Evolutionary conservation across 2,888 invertebrate genomes (phyloP).

Genomic region (Chalcosyrphus nemorum): DNA sequence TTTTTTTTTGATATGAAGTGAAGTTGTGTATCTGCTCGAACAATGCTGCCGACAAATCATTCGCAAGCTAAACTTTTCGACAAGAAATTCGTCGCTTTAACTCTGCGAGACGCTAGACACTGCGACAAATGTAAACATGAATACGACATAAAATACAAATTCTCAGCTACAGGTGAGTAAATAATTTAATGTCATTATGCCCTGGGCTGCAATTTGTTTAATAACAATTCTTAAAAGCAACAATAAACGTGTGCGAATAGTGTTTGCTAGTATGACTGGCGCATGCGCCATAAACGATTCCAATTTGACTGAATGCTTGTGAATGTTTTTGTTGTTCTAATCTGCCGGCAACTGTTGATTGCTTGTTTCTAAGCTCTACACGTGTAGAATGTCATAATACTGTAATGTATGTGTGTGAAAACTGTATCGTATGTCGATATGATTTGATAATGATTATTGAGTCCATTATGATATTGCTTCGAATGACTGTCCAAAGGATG

Average conservation of each 20-base stretch:
- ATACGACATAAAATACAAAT: constrained; percentile 70
- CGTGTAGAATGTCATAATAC: not conserved
- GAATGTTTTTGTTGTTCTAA: not conserved
- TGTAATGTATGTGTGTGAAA: not conserved
- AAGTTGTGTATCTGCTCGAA: not conserved
- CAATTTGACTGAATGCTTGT: not conserved
- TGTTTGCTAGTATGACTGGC: not conserved
- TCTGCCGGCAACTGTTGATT: constrained; percentile 21
- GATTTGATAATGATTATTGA: no score
- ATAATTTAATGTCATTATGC: not conserved
- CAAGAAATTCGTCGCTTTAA: constrained; percentile 76
- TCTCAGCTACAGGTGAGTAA: constrained; percentile 10
- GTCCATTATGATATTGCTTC: no score
- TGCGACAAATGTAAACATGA: constrained; percentile 77
- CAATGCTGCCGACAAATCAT: constrained; percentile 45
- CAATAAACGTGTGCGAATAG: not conserved
- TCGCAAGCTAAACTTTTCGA: constrained; percentile 75
- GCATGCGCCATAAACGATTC: constrained; percentile 38
- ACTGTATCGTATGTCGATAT: no score
- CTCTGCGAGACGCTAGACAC: constrained; percentile 74
- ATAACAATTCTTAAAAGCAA: not conserved
- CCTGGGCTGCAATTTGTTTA: not conserved
- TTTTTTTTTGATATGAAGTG: constrained; percentile 1
- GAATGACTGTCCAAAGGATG: no score
- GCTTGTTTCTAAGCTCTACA: not conserved